Evolutionary conservation across 2,888 invertebrate species (phyloP).

Genomic region (Quadroppia sp.): DNA sequence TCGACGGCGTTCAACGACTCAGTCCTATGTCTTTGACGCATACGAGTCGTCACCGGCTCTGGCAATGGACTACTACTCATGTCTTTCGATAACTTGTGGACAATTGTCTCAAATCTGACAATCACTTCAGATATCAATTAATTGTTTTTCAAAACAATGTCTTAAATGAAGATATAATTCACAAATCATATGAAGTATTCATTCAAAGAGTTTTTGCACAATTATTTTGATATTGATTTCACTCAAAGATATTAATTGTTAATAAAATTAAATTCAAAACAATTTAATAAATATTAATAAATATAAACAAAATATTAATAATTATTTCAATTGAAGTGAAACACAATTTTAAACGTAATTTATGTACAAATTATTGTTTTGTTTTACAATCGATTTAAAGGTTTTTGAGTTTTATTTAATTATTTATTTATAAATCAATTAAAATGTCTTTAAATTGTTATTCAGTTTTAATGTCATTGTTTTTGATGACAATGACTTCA

Average conservation of each 20-base stretch:
- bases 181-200: too few species aligned
- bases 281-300: background rate
- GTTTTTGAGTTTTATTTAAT: background rate
- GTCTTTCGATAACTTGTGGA: background rate
- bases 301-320: background rate
- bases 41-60: constrained; percentile 43
- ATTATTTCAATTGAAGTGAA: background rate
- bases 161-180: too few species aligned
- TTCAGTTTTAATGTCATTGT: background rate
- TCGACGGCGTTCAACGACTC: constrained; percentile 58
- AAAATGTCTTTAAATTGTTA: constrained; percentile 5
- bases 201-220: too few species aligned
- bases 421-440: background rate
- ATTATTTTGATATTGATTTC: too few species aligned
- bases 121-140: too few species aligned
- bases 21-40: constrained; percentile 73
- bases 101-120: background rate
- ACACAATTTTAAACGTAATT: background rate
- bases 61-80: constrained; percentile 38
- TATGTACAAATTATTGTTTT: background rate
- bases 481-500: constrained; percentile 2
- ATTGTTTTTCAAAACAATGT: too few species aligned
- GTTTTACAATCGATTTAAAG: background rate
- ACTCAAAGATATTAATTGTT: background rate
- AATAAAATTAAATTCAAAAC: background rate